Evolutionary conservation across 2,797 vertebrate species (phyloP).

Genomic region (Galagoides demidoff): DNA sequence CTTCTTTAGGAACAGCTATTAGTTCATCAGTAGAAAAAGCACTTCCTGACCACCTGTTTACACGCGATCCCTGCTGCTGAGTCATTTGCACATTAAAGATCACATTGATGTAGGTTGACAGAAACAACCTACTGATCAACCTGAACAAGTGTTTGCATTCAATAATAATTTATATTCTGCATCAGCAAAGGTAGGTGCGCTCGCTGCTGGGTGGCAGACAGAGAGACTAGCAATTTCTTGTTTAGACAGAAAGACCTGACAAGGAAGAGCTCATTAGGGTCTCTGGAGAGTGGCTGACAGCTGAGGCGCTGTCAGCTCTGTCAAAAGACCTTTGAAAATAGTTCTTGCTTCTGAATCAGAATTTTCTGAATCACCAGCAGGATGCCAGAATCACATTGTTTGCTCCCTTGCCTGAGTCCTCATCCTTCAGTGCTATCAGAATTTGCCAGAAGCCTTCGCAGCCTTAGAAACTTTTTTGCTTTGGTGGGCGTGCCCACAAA

Average conservation of each 20-base stretch:
- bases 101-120: constrained; percentile 57
- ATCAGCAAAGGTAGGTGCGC: constrained; percentile 50
- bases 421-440: constrained; percentile 22
- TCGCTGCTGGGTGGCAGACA: constrained; percentile 43
- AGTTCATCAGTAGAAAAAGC: neutral
- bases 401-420: constrained; percentile 53
- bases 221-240: constrained; percentile 65
- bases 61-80: neutral
- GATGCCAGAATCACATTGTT: constrained; percentile 47
- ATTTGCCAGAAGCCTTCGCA: constrained; percentile 43
- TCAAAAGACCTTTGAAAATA: constrained; percentile 74
- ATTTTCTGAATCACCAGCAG: constrained; percentile 71
- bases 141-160: constrained; percentile 77
- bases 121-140: constrained; percentile 74
- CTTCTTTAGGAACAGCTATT: neutral
- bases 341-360: constrained; percentile 63
- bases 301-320: constrained; percentile 52
- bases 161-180: constrained; percentile 62
- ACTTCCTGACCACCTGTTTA: constrained; percentile 31
- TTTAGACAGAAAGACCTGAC: constrained; percentile 78
- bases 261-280: constrained; percentile 75
- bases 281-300: constrained; percentile 71
- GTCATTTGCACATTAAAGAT: constrained; percentile 66
- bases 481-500: constrained; percentile 15
- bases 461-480: constrained; percentile 43